These are phyloP conservation scores for Caenorhabditis sp. DNA, from an alignment of 2,888 invertebrate genomes.

Conservation along the genomic window DNA sequence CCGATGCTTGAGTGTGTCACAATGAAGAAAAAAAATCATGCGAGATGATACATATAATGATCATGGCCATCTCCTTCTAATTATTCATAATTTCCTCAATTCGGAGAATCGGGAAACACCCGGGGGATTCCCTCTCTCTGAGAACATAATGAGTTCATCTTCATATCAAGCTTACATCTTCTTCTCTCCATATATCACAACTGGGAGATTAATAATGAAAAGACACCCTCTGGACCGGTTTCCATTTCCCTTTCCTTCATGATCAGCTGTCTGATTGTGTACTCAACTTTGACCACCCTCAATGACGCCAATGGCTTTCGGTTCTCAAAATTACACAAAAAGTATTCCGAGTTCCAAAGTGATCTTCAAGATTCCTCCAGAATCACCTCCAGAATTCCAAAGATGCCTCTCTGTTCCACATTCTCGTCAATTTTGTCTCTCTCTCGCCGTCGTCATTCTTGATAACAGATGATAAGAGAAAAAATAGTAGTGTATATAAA, in stretches of 20 bases:
- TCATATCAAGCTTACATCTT: not conserved
- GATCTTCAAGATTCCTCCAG: constrained; percentile 25
- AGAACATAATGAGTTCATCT: constrained; percentile 23
- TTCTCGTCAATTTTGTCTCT: constrained; percentile 43
- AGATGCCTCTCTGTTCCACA: constrained; percentile 30
- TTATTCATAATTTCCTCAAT: not conserved
- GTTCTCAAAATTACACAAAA: not conserved
- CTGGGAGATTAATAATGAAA: constrained; percentile 20
- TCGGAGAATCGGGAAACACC: too few species aligned
- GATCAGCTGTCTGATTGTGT: constrained; percentile 30
- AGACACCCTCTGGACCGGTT: constrained; percentile 24
- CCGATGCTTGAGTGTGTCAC: too few species aligned
- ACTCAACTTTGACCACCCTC: constrained; percentile 9
- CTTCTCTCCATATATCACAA: constrained; percentile 14
- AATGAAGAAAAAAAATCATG: too few species aligned
- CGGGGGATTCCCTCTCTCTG: not conserved
- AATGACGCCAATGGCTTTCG: constrained; percentile 36
- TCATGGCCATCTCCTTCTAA: not conserved
- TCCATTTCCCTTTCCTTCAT: not conserved
- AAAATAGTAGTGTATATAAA: constrained; percentile 16
- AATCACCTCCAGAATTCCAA: not conserved
- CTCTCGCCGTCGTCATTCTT: not conserved
- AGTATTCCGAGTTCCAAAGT: not conserved
- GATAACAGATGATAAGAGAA: constrained; percentile 35
- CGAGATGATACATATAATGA: not conserved